Conservation (phyloP, 1,140 invertebrate species). For the Drosophila guanche region DNA sequence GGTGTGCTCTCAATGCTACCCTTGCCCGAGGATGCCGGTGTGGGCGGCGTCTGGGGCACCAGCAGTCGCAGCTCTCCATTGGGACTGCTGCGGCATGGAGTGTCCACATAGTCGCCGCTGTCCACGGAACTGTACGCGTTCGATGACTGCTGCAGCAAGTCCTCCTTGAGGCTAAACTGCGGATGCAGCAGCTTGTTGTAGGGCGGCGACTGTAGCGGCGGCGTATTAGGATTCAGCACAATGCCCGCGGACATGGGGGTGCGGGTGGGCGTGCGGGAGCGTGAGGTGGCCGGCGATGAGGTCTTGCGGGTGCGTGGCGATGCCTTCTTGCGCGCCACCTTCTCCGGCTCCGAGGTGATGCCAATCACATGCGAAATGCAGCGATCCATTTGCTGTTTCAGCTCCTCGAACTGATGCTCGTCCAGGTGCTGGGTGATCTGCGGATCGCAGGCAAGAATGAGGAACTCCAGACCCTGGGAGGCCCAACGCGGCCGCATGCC, state of each 20-base stretch:
- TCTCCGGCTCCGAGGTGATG: constrained; percentile 84
- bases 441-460: constrained; percentile 92
- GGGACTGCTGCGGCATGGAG: constrained; percentile 38
- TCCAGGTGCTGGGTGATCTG: constrained; percentile 89
- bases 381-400: constrained; percentile 88
- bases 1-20: constrained; percentile 42
- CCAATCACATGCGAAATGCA: constrained; percentile 93
- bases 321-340: constrained; percentile 83
- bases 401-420: constrained; percentile 90
- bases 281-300: constrained; percentile 76
- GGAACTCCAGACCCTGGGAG: constrained; percentile 92
- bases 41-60: constrained; percentile 68
- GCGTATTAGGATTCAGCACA: constrained; percentile 71
- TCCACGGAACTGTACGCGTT: constrained; percentile 60
- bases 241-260: constrained; percentile 77
- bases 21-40: constrained; percentile 31
- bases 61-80: constrained; percentile 67
- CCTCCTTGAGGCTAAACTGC: constrained; percentile 80
- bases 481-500: constrained; percentile 93
- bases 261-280: constrained; percentile 76
- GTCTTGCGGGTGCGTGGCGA: constrained; percentile 84
- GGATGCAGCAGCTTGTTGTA: constrained; percentile 78
- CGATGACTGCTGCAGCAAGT: constrained; percentile 61
- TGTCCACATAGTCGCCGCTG: constrained; percentile 56
- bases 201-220: constrained; percentile 73